Conservation (phyloP, 2,113 vertebrate genomes). For the Bucco capensis region DNA sequence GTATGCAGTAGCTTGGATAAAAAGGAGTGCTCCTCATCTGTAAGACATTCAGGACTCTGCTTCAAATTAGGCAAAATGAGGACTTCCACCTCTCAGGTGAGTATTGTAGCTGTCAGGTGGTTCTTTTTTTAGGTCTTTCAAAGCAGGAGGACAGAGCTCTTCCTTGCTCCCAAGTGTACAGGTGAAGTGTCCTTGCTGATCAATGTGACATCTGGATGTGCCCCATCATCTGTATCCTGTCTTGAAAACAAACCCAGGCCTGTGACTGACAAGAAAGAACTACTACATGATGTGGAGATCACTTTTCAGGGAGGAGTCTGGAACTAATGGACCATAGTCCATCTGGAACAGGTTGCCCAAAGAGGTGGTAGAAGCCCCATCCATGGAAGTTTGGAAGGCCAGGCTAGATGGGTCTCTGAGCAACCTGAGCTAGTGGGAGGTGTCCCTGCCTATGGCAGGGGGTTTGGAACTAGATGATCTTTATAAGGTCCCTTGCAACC, state of each 20-base stretch:
- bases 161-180: neutral
- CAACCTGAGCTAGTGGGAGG: no score
- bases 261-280: neutral
- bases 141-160: neutral
- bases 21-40: neutral
- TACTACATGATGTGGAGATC: neutral
- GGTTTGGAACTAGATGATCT: no score
- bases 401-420: no score
- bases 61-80: neutral
- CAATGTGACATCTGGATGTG: neutral
- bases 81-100: neutral
- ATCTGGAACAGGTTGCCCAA: no score
- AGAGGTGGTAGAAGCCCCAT: no score
- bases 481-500: no score
- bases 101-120: fast-evolving
- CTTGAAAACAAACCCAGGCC: neutral
- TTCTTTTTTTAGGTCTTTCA: neutral
- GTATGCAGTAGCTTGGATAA: fast-evolving
- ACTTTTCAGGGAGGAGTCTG: neutral
- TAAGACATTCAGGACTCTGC: neutral
- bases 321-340: neutral
- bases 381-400: no score
- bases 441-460: no score
- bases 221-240: neutral
- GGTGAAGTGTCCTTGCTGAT: neutral